Evolutionary conservation across 2,797 vertebrate species (phyloP).

Genomic region (Aselliscus stoliczkanus): DNA sequence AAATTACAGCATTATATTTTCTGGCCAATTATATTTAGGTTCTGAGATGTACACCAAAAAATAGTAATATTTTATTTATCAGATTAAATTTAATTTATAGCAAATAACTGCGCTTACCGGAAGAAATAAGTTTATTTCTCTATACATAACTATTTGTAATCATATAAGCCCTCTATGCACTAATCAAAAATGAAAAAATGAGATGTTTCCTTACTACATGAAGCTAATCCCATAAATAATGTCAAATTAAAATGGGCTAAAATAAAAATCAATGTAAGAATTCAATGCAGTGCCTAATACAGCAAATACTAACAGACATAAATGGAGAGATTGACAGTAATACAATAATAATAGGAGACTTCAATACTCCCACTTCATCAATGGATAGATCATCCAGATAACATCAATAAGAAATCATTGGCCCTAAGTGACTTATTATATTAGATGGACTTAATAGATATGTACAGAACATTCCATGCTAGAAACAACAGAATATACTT

Average conservation of each 20-base stretch:
- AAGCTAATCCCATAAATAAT: background rate
- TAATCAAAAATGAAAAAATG: background rate
- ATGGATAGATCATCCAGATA: too few species aligned
- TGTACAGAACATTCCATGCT: too few species aligned
- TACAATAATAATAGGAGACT: too few species aligned
- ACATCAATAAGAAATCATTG: too few species aligned
- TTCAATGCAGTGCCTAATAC: too few species aligned
- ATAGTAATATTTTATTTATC: background rate
- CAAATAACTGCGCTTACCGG: background rate
- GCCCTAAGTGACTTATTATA: too few species aligned
- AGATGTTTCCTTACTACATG: background rate
- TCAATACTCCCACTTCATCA: too few species aligned
- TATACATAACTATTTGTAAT: conserved; percentile 20
- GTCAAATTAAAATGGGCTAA: background rate
- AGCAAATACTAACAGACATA: too few species aligned
- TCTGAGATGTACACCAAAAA: conserved; percentile 3
- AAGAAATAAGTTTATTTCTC: background rate
- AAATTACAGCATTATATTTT: background rate
- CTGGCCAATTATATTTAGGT: background rate
- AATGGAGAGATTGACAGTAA: too few species aligned
- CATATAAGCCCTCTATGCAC: background rate
- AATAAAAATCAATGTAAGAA: background rate
- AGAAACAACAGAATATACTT: too few species aligned
- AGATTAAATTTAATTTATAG: background rate
- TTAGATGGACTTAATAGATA: too few species aligned